phyloP scores from a whole-genome alignment of 2,113 vertebrate genomes.

The Amazona guildingii region DNA sequence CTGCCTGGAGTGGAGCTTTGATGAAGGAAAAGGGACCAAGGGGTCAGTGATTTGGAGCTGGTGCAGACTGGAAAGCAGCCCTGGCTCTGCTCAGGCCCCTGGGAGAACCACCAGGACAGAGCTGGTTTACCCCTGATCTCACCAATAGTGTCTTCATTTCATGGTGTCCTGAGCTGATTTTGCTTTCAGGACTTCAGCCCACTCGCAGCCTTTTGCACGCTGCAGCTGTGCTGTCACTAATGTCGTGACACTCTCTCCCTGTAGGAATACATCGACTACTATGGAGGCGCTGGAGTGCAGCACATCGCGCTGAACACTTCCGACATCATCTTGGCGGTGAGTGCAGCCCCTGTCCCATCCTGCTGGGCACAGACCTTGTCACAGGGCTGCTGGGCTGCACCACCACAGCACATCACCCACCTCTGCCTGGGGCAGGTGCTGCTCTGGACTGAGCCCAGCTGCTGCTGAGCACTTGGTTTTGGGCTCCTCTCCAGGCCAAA shows the following conservation, averaged over 20 bases:
- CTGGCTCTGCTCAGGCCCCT: not conserved
- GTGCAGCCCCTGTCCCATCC: not conserved
- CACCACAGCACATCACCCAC: not conserved
- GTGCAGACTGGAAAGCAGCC: not conserved
- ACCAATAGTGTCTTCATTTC: not conserved
- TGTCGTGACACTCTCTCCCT: fast-evolving
- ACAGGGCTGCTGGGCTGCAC: not conserved
- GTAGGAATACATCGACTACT: slow-evolving; percentile 94
- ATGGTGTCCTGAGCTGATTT: not conserved
- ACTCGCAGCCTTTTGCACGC: not conserved
- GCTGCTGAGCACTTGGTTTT: not conserved
- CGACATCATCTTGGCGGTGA: slow-evolving; percentile 88
- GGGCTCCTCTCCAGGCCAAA: not conserved
- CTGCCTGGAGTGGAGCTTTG: fast-evolving
- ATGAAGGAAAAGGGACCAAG: not conserved
- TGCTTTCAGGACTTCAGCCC: not conserved
- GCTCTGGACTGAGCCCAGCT: not conserved
- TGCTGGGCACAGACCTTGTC: fast-evolving
- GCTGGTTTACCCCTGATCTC: fast-evolving
- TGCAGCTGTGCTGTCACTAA: not conserved
- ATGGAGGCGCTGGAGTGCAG: slow-evolving; percentile 91
- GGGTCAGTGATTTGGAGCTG: not conserved
- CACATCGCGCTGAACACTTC: slow-evolving; percentile 93
- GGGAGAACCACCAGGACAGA: not conserved
- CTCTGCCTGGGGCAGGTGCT: not conserved